Base-by-base conservation (phyloP, 1,140 invertebrate genomes). In the Brachionus paranguensis region DNA sequence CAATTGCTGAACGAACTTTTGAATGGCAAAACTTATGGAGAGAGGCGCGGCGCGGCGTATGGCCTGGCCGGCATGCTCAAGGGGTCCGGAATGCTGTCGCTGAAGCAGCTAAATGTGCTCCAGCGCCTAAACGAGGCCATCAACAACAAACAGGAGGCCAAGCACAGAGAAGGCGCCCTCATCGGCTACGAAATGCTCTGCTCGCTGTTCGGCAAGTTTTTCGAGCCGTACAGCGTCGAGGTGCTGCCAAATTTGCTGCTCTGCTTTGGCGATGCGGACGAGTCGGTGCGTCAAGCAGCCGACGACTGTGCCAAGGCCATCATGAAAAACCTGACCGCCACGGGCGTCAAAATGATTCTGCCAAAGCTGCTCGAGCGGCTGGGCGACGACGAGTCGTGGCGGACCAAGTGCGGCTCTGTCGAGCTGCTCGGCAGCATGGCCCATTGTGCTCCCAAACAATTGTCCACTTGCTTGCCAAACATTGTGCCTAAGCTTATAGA, bases 401-500 rank as follows among this genome's bases (percentile, higher is more conserved):
- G 98, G 87, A 99, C 97, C 1, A 99, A 99, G 91, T 47, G 87
- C 94, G 95, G 95, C 27, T 97, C 96, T 0, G 95, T 99, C 47
- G 96, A 99, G 88, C 90, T 99, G 68, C 91, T 99, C 0, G 74
- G 97, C 50, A 94, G 95, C 33, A 89, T 91, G 88, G 96, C 96
- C 8, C 97, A 94, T 89, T 99, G 97, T 91, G 97, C 97, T 7
- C 97, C 97, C 0, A 98, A 98, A 89, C 97, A 99, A 89, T 90
- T 99, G 55, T 98, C 96, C 33, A 97, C 96, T 3, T 99, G 96
- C 89, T 91, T 99, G 74, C 98, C 98, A 0, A 96, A 93, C 87
- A 98, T 99, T 88, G 97, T 99, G 29, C 98, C 97, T n/a, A 96
- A 97, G 87, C 90, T 99, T 12, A 98, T 98, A 76, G 96, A 98